Percentiles rank a stretch among this genome's conserved stretches.
Conservation (phyloP, 2,113 vertebrate genomes). For the Psittacus erithacus region DNA sequence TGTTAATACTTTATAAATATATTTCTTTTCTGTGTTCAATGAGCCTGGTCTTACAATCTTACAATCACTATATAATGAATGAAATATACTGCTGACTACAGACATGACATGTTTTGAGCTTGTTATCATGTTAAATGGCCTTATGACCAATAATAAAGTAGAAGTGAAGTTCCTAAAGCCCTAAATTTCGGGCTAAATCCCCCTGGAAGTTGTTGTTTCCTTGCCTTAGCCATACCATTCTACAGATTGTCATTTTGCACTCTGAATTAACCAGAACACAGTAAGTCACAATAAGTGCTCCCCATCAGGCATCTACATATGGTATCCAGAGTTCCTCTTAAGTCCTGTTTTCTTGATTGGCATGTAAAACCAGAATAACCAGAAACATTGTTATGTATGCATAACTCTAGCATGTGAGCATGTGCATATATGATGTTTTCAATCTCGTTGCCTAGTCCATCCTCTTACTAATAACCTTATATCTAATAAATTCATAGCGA, state of each 20-base stretch:
- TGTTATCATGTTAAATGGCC: not conserved
- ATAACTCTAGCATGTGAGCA: not conserved
- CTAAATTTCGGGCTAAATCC: not conserved
- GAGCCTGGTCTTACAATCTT: not conserved
- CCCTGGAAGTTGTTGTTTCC: not conserved
- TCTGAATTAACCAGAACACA: not conserved
- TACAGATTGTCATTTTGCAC: not conserved
- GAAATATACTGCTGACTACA: not conserved
- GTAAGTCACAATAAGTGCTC: not conserved
- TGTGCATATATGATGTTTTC: not conserved
- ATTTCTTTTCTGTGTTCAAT: not conserved
- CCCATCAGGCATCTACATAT: not conserved
- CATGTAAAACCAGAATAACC: not conserved
- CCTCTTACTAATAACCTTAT: not conserved
- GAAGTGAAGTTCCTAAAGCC: not conserved
- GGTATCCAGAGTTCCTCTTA: not conserved
- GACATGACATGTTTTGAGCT: not conserved
- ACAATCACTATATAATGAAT: not conserved
- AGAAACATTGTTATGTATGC: not conserved
- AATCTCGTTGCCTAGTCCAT: not conserved
- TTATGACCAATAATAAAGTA: not conserved
- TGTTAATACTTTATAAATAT: not conserved
- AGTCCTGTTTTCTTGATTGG: not conserved
- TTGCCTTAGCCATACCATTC: not conserved
- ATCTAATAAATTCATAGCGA: not conserved